Evolutionary conservation across 2,888 invertebrate species (phyloP), one percentile per base, ranked within the genome.

Genomic region (Endotricha flammealis): DNA sequence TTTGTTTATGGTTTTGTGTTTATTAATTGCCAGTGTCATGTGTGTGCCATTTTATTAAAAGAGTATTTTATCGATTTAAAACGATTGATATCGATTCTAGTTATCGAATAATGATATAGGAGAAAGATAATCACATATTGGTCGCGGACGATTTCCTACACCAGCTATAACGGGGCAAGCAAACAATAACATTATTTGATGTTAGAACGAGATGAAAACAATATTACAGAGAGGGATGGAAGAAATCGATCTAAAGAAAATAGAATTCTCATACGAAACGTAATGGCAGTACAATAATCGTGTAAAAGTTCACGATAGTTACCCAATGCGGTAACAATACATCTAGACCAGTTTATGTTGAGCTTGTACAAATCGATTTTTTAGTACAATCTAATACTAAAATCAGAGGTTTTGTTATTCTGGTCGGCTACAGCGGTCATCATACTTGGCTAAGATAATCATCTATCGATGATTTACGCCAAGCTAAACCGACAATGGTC

Each of bases 281-380:
- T 82, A 81, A 83, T 83, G 69, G 62, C 57, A 54, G 76, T 67
- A 77, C 76, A 76, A 78, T 81, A 80, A 80, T 85, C 79, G 78
- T 83, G 81, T 85, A 83, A 79, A 80, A 80, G 83, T 86, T 83
- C 82, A 83, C 76, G 77, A 83, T 85, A 74, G 69, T 79, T 82
- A 66, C 76, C 70, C 71, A 80, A 81, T 71, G 68, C 46, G 63
- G 70, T 73, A 78, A 80, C 80, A 79, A 79, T 78, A 66, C 60
- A 57, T 51, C 50, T 41, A 28, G 55, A 48, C 82, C 78, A 75
- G 48, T 22, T 22, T 34, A 45, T 29, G 31, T 22, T 58, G 72
- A 64, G 43, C 71, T 61, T 57, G 41, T 46, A 56, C 62, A 67
- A 73, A 74, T 69, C 59, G 63, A 63, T 59, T 70, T 64, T 50